These are phyloP conservation scores for Acanthurus leucopareius DNA, from an alignment of 2,797 vertebrate species.

Conservation along the genomic window DNA sequence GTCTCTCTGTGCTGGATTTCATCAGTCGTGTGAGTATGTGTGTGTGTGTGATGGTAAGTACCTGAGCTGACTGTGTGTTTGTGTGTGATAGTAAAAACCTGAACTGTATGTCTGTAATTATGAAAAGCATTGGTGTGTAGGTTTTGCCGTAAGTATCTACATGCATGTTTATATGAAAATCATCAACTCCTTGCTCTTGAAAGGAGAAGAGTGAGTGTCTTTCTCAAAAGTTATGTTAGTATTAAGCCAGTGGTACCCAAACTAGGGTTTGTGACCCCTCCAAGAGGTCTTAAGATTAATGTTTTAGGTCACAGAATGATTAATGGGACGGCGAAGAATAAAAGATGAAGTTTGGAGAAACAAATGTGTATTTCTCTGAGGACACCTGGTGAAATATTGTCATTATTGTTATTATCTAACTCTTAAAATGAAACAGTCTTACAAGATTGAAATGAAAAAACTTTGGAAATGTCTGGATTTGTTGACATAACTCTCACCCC, in stretches of 20 bases:
- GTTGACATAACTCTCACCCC: not conserved
- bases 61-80: no score
- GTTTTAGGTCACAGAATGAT: not conserved
- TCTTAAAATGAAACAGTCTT: not conserved
- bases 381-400: not conserved
- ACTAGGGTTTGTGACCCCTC: not conserved
- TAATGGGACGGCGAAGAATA: not conserved
- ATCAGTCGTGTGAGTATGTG: slow-evolving; percentile 33
- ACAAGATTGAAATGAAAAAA: not conserved
- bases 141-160: slow-evolving; percentile 13
- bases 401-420: not conserved
- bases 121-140: slow-evolving; percentile 33
- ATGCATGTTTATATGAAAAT: slow-evolving; percentile 10
- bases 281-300: not conserved
- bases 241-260: slow-evolving; percentile 14
- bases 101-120: slow-evolving; percentile 29
- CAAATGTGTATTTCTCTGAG: not conserved
- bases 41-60: no score
- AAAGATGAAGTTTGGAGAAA: not conserved
- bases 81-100: no score
- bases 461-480: no score
- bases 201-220: slow-evolving; percentile 19
- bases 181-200: not conserved
- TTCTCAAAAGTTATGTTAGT: slow-evolving; percentile 17
- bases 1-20: slow-evolving; percentile 54